Evolutionary conservation across 2,797 vertebrate species (phyloP), one percentile per base, ranked within the genome.

Genomic region (Macroramphosus scolopax): DNA sequence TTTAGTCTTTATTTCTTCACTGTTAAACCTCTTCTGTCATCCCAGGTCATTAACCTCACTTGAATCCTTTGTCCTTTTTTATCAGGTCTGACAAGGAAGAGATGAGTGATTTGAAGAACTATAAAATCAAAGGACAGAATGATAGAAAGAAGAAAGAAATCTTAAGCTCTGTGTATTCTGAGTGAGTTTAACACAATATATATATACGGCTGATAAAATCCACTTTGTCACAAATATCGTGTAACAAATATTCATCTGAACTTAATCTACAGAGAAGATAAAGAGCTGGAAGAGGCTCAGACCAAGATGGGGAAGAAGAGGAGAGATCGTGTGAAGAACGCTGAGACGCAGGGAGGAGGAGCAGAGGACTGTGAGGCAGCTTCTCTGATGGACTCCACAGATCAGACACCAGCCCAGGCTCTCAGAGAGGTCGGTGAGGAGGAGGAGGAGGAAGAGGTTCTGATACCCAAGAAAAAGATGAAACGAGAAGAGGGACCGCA

Each of bases 41-140:
- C 14, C 12, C n/a, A 0, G 17, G 3, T 31, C 1, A 3, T 8
- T 30, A n/a, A 5, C 2, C 1, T 1, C 14, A 0, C 10, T 16
- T 5, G 0, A 2, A 20, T 3, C 0, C 1, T 0, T 16, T 13
- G 26, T n/a, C 0, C 13, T 13, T 26, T 1, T 52, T 37, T 20
- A 6, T 11, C 74, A 96, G 94, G 66, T 89, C 93, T 0, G 92
- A 95, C 32, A 92, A 80, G 33, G 92, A 95, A 37, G 95, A 97
- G 54, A 40, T 68, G 12, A 76, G 84, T 26, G 95, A 96, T 12
- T 74, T 93, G 64, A 86, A 77, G 20, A 87, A 85, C 6, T 96
- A 90, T 36, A 66, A 74, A 60, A 87, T 90, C 48, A 94, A 95
- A 60, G 89, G 88, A 0, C 75, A 76, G 48, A 92, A 93, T 50